Percentiles rank a stretch among this genome's conserved stretches.
Conservation (phyloP, 2,113 vertebrate species). For the Lamprotornis superbus region DNA sequence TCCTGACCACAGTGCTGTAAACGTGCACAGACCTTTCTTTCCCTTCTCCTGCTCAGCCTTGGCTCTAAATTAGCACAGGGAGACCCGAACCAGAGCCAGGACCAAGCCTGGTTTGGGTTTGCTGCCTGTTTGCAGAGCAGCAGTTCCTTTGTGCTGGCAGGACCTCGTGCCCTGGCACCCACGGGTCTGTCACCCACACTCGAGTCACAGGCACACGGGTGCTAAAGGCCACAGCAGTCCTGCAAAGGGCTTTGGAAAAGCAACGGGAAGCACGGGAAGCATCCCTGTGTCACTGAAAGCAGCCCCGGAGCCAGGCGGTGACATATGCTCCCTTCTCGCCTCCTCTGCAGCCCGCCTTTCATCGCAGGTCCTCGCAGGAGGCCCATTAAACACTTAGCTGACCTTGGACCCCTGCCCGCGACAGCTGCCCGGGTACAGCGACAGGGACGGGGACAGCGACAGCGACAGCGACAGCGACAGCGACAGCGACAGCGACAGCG, state of each 20-base stretch:
- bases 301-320: background rate
- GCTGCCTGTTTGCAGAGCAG: background rate
- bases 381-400: conserved; percentile 53
- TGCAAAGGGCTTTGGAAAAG: background rate
- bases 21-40: background rate
- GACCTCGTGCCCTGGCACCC: background rate
- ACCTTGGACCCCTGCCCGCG: conserved; percentile 52
- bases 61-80: rapidly evolving
- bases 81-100: background rate
- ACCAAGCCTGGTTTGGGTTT: background rate
- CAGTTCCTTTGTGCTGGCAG: background rate
- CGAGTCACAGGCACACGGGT: rapidly evolving
- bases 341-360: background rate
- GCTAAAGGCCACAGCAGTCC: background rate
- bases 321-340: conserved; percentile 36
- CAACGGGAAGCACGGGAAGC: background rate
- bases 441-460: too few species aligned
- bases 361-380: conserved; percentile 31
- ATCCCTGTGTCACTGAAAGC: background rate
- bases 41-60: background rate
- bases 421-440: background rate
- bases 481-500: too few species aligned
- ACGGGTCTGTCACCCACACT: rapidly evolving
- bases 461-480: too few species aligned
- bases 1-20: background rate